Evolutionary conservation across 2,888 invertebrate species (phyloP), one percentile per base, ranked within the genome.

Genomic region (Pilophorus perplexus): DNA sequence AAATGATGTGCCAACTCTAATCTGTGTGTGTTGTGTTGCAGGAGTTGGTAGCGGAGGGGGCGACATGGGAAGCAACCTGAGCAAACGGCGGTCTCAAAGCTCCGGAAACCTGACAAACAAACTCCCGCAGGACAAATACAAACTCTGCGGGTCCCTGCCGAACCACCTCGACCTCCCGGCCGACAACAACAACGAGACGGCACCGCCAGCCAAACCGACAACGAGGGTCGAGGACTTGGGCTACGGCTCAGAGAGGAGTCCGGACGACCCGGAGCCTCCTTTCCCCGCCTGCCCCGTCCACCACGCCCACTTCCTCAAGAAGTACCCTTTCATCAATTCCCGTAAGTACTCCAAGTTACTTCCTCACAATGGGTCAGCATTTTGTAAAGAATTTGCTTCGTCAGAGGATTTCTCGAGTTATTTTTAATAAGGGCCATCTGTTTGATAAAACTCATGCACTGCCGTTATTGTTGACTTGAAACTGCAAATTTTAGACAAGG

Each of bases 41-140:
- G 70, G 70, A 16, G 60, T 67, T 62, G 67, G 64, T 46, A 44
- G 62, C 55, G 65, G 70, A 42, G 48, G 55, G 40, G 59, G 69
- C 71, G 82, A 78, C 74, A 88, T 88, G 88, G 88, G 88, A 76
- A 87, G 88, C 69, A 88, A 88, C 81, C 84, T 88, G 75, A 87
- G 88, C 80, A 84, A 88, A 71, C 82, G 88, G 69, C 79, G 88
- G 71, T 86, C 87, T 37, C 84, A 87, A 72, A 88, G 87, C 70
- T 87, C 86, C 73, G 87, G 88, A 44, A 87, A 87, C 77, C 83
- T 88, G 42, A 69, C 70, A 46, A 66, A 59, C 23, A 64, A 68
- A 40, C 67, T 67, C 6, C 70, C 71, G 16, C 52, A 67, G 57
- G 70, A 68, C 71, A 76, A 78, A 71, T 78, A 79, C 72, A 79